phyloP scores from a whole-genome alignment of 2,797 vertebrate genomes.

The Luscinia luscinia region DNA sequence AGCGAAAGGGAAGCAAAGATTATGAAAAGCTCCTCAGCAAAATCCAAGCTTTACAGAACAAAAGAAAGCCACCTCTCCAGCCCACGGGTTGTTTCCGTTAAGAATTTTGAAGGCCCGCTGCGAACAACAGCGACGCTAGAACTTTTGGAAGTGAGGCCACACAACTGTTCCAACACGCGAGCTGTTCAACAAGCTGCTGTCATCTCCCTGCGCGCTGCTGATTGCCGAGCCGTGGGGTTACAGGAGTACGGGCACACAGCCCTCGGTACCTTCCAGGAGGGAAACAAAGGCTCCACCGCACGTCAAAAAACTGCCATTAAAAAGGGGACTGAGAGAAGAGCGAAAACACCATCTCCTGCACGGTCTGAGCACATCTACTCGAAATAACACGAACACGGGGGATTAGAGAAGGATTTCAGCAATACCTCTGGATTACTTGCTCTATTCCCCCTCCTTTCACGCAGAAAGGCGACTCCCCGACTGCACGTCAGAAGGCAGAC shows the following conservation, averaged over 20 bases:
- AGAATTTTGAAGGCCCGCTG: background rate
- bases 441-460: background rate
- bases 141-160: background rate
- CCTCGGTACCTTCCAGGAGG: background rate
- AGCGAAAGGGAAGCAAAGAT: slow-evolving; percentile 11
- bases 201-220: background rate
- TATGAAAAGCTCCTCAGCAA: slow-evolving; percentile 55
- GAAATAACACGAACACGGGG: background rate
- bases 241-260: background rate
- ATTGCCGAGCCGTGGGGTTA: background rate
- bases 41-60: slow-evolving; percentile 11
- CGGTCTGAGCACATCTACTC: background rate
- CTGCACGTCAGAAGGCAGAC: background rate
- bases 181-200: background rate
- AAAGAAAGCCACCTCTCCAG: background rate
- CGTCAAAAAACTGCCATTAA: background rate
- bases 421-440: background rate
- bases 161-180: background rate
- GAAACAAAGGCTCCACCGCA: background rate
- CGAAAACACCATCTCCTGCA: background rate
- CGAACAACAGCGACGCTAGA: background rate
- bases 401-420: background rate
- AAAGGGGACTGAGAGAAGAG: background rate
- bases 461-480: background rate
- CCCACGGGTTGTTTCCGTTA: background rate